Evolutionary conservation across 1,140 invertebrate genomes (phyloP).

Genomic region (Chrysomallon squamiferum): DNA sequence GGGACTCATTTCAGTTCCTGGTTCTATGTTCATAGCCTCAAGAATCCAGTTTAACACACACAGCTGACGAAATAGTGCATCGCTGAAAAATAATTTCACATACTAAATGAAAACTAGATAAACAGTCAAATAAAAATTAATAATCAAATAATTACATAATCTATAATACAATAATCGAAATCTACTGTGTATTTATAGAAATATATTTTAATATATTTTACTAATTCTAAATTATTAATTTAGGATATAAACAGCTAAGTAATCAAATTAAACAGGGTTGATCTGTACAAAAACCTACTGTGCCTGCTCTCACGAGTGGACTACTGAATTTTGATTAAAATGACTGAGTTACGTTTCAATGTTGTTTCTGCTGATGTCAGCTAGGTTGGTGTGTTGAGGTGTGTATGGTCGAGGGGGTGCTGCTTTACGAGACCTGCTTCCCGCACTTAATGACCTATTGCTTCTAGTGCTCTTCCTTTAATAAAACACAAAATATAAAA

Average conservation of each 20-base stretch:
- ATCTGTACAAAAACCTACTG: too few relatives aligned
- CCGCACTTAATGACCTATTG: too few relatives aligned
- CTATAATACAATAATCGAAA: background rate
- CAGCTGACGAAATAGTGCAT: conserved; percentile 60
- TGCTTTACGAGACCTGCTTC: conserved; percentile 27
- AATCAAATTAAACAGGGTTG: background rate
- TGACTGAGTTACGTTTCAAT: conserved; percentile 26
- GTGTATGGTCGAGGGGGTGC: conserved; percentile 50
- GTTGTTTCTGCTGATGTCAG: conserved; percentile 22
- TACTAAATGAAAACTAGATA: too few relatives aligned
- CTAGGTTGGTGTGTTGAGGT: conserved; percentile 48
- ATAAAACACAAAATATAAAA: too few relatives aligned
- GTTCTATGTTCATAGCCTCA: conserved; percentile 57
- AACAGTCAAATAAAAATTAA: too few relatives aligned
- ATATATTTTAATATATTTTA: background rate
- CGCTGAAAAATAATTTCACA: conserved; percentile 34
- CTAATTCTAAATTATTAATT: background rate
- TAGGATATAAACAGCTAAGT: background rate
- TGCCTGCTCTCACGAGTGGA: background rate
- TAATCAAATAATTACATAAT: background rate
- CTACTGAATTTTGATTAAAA: background rate
- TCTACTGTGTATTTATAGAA: background rate
- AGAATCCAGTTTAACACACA: conserved; percentile 62
- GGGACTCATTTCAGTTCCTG: conserved; percentile 43
- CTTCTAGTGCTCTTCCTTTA: conserved; percentile 15